Evolutionary conservation across 1,140 invertebrate species (phyloP).

Genomic region (Tigriopus japonicus): DNA sequence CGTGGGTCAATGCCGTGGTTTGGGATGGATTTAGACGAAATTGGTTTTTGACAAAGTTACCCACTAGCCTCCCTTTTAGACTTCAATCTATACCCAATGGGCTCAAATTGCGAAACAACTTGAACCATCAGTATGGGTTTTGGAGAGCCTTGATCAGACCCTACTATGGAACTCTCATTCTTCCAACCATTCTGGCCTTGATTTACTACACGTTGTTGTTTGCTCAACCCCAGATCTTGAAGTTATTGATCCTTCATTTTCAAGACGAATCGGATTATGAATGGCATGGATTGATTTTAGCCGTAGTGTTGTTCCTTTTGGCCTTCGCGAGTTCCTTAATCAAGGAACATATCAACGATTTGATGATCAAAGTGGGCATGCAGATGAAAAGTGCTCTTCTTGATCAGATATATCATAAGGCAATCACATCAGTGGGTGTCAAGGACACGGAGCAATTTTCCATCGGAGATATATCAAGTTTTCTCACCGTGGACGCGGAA

Average conservation of each 20-base stretch:
- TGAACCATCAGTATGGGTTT: neutral
- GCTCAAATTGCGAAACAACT: neutral
- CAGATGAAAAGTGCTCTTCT: constrained; percentile 1
- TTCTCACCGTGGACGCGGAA: neutral
- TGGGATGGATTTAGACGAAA: neutral
- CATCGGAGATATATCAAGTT: neutral
- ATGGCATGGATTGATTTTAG: neutral
- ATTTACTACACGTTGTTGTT: neutral
- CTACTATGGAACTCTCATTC: neutral
- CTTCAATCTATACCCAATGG: neutral
- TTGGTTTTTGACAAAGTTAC: neutral
- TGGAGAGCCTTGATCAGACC: neutral
- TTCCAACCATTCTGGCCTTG: neutral
- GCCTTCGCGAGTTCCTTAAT: neutral
- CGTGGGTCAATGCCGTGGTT: neutral
- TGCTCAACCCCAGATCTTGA: neutral
- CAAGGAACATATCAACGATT: neutral
- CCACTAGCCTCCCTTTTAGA: neutral
- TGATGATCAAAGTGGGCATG: neutral
- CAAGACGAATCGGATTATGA: neutral
- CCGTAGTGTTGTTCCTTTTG: neutral
- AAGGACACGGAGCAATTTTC: neutral
- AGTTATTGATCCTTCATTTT: neutral
- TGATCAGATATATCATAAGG: constrained; percentile 16
- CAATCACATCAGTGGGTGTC: neutral